Evolutionary conservation across 2,888 invertebrate species (phyloP).

Genomic region (Kryphioiulus occultus): DNA sequence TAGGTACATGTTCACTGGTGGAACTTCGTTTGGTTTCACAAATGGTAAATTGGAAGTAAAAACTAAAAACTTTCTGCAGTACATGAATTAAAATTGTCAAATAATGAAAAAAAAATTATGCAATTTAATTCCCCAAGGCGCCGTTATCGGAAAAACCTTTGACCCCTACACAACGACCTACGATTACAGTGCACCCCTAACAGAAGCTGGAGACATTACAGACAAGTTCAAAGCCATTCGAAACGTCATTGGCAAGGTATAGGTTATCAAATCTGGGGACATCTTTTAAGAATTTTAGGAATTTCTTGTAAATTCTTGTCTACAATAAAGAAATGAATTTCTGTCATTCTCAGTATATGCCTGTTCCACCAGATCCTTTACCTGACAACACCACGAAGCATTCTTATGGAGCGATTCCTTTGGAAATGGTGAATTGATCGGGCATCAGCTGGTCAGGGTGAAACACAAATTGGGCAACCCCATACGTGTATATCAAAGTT

Average conservation of each 20-base stretch:
- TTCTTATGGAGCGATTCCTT: constrained; percentile 67
- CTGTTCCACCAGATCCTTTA: constrained; percentile 66
- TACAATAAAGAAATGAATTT: constrained; percentile 64
- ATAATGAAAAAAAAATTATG: too few relatives aligned
- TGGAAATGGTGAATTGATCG: constrained; percentile 32
- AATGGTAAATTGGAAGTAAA: constrained; percentile 56
- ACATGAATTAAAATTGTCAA: too few relatives aligned
- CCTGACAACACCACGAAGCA: constrained; percentile 68
- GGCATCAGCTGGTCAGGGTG: too few relatives aligned
- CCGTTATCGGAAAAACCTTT: background rate
- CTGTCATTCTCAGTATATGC: constrained; percentile 66
- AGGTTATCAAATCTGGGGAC: background rate
- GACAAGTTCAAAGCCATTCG: constrained; percentile 52
- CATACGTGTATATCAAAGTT: too few relatives aligned
- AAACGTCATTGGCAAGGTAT: constrained; percentile 42
- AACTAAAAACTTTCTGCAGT: too few relatives aligned
- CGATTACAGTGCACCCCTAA: constrained; percentile 55
- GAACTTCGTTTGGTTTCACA: constrained; percentile 62
- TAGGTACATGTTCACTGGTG: constrained; percentile 62
- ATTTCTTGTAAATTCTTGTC: background rate
- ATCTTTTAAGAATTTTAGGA: background rate
- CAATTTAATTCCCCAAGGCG: background rate
- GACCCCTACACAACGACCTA: constrained; percentile 53
- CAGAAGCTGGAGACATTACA: constrained; percentile 55
- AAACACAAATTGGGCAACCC: too few relatives aligned